A percentile compares a stretch with the other conserved stretches of the same genome.
Conservation (phyloP, 2,797 vertebrate genomes). For the Darevskia mixta region DNA sequence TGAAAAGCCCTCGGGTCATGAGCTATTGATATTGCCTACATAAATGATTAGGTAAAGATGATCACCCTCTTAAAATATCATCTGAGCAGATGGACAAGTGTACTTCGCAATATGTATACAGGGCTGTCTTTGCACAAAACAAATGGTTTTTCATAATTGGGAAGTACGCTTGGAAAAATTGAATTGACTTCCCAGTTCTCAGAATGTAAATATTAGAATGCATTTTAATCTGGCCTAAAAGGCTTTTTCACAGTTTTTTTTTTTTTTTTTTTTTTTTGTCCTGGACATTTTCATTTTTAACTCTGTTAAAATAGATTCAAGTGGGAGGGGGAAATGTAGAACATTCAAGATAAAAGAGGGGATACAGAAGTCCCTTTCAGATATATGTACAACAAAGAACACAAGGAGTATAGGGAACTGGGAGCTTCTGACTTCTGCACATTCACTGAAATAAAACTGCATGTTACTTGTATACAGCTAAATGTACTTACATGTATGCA, state of each 20-base stretch:
- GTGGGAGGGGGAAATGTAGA: no score
- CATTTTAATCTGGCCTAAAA: neutral
- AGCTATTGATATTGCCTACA: constrained; percentile 15
- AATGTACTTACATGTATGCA: no score
- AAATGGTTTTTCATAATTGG: constrained; percentile 3
- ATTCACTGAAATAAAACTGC: no score
- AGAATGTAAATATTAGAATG: constrained; percentile 15
- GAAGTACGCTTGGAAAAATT: neutral
- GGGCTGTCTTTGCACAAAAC: neutral
- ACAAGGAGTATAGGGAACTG: neutral
- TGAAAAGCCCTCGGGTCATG: constrained; percentile 12
- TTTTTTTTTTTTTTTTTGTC: neutral
- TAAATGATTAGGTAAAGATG: constrained; percentile 30
- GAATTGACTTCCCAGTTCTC: neutral
- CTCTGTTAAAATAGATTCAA: neutral
- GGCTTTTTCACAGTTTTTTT: neutral
- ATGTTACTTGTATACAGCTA: no score
- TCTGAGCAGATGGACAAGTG: constrained; percentile 8
- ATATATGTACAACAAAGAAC: neutral
- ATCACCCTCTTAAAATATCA: neutral
- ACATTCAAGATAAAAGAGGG: no score
- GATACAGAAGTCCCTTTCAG: neutral
- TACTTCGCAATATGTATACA: neutral
- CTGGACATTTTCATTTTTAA: neutral
- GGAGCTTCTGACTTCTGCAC: no score